phyloP scores from a whole-genome alignment of 1,140 invertebrate genomes.

The Ridgeia piscesae region DNA sequence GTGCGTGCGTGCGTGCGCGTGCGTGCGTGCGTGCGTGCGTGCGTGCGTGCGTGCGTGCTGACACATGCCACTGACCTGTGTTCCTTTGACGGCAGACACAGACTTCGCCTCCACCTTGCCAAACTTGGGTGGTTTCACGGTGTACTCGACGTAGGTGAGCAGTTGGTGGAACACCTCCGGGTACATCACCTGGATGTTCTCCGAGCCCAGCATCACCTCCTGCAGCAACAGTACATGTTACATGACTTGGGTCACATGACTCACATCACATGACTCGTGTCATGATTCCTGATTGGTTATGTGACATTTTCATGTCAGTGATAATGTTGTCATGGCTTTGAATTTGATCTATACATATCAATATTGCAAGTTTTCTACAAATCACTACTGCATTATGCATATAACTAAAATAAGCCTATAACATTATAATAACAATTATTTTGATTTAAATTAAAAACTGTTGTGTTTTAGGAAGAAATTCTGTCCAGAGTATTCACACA shows the following conservation, averaged over 20 bases:
- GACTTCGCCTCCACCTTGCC: constrained; percentile 59
- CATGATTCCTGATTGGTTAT: background rate
- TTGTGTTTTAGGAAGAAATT: no score
- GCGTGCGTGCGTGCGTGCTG: no score
- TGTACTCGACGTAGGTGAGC: constrained; percentile 73
- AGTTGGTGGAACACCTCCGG: constrained; percentile 79
- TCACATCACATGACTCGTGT: background rate
- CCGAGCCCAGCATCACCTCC: constrained; percentile 71
- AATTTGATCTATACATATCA: no score
- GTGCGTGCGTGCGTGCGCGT: no score
- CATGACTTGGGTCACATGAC: constrained; percentile 10
- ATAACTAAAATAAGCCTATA: no score
- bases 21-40: no score
- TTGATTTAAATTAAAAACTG: no score
- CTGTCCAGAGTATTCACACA: no score
- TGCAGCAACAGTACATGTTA: constrained; percentile 44
- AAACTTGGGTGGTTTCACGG: constrained; percentile 70
- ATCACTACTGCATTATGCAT: no score
- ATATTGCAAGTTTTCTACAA: no score
- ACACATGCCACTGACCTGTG: background rate
- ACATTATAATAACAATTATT: no score
- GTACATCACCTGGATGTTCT: constrained; percentile 71
- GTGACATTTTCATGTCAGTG: constrained; percentile 11
- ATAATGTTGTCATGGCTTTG: no score
- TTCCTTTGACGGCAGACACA: constrained; percentile 4